A percentile compares a stretch with the other conserved stretches of the same genome.
Evolutionary conservation across 2,797 vertebrate species (phyloP).

Genomic region (Centroberyx gerrardi): DNA sequence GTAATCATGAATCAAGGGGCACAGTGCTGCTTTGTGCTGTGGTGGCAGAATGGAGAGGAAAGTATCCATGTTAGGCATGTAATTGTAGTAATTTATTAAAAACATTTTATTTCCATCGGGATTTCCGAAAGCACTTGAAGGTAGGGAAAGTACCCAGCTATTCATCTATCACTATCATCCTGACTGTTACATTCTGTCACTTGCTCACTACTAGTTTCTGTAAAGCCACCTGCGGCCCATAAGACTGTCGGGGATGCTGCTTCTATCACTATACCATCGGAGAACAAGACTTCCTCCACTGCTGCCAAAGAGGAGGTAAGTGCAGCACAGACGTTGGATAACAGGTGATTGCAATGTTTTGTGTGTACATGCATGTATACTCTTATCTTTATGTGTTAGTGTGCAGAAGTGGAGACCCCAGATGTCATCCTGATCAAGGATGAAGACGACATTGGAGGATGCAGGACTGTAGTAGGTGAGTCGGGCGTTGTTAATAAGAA

Average conservation of each 20-base stretch:
- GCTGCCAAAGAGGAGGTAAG: constrained; percentile 52
- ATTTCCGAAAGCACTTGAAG: too few relatives aligned
- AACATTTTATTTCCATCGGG: too few relatives aligned
- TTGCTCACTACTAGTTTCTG: constrained; percentile 48
- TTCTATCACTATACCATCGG: constrained; percentile 38
- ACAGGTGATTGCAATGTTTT: background rate
- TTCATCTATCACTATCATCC: background rate
- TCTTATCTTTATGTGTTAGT: constrained; percentile 47
- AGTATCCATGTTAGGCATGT: too few relatives aligned
- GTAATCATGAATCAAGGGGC: too few relatives aligned
- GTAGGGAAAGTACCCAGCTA: background rate
- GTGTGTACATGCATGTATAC: constrained; percentile 8
- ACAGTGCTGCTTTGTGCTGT: too few relatives aligned
- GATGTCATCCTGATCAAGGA: constrained; percentile 85
- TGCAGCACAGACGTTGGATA: background rate
- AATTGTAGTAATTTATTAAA: too few relatives aligned
- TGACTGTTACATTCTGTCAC: constrained; percentile 14
- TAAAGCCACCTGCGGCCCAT: constrained; percentile 45
- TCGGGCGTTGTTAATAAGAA: background rate
- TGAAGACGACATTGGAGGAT: constrained; percentile 75
- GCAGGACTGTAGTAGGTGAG: constrained; percentile 60
- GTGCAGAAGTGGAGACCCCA: constrained; percentile 62
- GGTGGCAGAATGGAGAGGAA: too few relatives aligned
- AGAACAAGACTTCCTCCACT: constrained; percentile 35
- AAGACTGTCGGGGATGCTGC: constrained; percentile 28